These are phyloP conservation scores for Cranoglanis bouderius DNA, from an alignment of 2,113 vertebrate genomes.

Conservation along the genomic window DNA sequence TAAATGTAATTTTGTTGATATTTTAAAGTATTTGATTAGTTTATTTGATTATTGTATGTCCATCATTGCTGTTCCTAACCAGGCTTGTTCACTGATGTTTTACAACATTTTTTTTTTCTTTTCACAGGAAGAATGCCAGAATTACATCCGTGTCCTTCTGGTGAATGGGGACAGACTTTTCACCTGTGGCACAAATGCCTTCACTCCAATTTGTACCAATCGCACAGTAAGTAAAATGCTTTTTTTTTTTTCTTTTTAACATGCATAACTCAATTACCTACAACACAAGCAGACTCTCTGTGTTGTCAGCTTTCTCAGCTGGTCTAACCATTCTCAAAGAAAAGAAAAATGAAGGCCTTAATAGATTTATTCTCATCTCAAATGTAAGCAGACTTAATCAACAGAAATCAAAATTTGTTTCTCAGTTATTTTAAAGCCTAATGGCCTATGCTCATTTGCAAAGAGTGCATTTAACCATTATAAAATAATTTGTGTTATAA, in stretches of 20 bases:
- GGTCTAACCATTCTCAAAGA: neutral
- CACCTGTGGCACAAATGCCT: conserved; percentile 94
- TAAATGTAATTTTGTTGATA: neutral
- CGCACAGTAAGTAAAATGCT: conserved; percentile 79
- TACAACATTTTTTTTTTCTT: conserved; percentile 12
- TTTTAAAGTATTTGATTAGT: neutral
- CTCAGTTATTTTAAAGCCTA: neutral
- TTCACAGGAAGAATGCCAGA: conserved; percentile 94
- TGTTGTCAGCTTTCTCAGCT: neutral
- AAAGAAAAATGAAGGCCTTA: neutral
- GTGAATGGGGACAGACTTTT: conserved; percentile 90
- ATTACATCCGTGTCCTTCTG: conserved; percentile 94
- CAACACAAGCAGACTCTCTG: neutral
- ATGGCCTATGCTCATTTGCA: neutral
- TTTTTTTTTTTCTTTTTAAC: neutral
- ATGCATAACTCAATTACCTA: neutral
- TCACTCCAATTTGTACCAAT: conserved; percentile 95
- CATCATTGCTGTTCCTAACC: neutral
- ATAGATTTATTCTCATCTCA: neutral
- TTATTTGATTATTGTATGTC: neutral
- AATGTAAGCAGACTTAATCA: neutral
- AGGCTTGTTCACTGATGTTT: neutral
- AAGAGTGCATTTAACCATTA: neutral
- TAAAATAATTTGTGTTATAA: neutral
- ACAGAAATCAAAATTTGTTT: neutral